Evolutionary conservation across 2,888 invertebrate genomes (phyloP), one percentile per base, ranked within the genome.

Genomic region (Lomographa bimaculata): DNA sequence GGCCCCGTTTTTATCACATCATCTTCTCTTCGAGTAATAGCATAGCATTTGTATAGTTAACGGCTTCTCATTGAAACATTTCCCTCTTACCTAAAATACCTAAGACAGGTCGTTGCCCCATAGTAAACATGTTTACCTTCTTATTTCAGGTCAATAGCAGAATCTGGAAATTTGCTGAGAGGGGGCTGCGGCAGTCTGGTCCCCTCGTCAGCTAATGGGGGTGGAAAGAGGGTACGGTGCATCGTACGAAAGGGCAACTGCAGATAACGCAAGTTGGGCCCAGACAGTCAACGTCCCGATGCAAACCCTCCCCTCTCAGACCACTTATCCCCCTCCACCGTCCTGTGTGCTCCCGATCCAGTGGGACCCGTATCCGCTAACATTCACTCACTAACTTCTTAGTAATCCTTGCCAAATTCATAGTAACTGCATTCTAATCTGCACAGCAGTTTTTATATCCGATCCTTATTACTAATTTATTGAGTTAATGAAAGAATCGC

Each of bases 201-300:
- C 57, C 60, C 67, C 60, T 62, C 65, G 60, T 34, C 18, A 10
- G 18, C 17, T 50, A 57, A 50, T 59, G 66, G 74, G 84, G 83
- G 80, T 76, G 78, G 60, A 61, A 71, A 69, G 81, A 76, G 81
- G 80, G 83, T 73, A 80, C 76, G 70, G 86, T 82, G 85, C 86
- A 87, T 82, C 82, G 85, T 79, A 82, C 82, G 75, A 84, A 86
- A 89, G 89, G 89, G 89, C 86, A 84, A 89, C 82, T 87, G 87
- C 87, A 86, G 87, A 89, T 86, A 86, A 80, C 80, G 75, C 80
- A 73, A 69, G 77, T 81, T 68, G 72, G 75, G 69, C 76, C 83
- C 86, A 87, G 87, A 89, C 87, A 87, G 87, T 87, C 87, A 87
- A 87, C 77, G 86, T 83, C 85, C 86, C 84, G 79, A 79, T 84